Evolutionary conservation across 2,888 invertebrate species (phyloP).

Genomic region (Erynnis tages): DNA sequence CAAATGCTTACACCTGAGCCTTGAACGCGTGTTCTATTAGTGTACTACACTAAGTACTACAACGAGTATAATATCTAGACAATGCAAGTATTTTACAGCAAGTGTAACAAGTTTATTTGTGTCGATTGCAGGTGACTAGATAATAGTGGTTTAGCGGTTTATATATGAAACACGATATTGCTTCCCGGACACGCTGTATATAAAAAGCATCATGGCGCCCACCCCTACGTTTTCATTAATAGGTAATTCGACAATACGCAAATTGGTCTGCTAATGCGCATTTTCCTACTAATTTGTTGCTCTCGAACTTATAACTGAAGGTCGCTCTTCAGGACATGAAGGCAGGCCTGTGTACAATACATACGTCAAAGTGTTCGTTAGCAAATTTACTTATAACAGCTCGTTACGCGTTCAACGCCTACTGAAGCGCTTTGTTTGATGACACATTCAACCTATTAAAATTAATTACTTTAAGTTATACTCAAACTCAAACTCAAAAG

Average conservation of each 20-base stretch:
- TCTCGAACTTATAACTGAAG: conserved; percentile 64
- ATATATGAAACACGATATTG: neutral
- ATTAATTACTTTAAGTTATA: neutral
- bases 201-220: conserved; percentile 35
- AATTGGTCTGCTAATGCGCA: conserved; percentile 64
- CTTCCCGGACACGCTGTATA: conserved; percentile 19
- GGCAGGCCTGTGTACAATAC: conserved; percentile 15
- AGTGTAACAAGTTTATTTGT: neutral
- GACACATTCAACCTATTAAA: conserved; percentile 8
- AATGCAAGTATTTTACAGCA: too few species aligned
- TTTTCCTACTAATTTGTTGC: conserved; percentile 68
- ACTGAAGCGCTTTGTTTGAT: conserved; percentile 14
- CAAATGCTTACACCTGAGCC: too few species aligned
- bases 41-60: too few species aligned
- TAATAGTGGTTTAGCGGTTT: conserved; percentile 12
- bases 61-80: too few species aligned
- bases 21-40: too few species aligned
- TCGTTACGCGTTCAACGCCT: conserved; percentile 10
- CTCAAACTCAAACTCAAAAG: too few species aligned
- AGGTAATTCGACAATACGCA: conserved; percentile 62
- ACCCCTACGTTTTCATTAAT: conserved; percentile 54
- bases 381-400: conserved; percentile 21
- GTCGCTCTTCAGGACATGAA: conserved; percentile 36
- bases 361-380: conserved; percentile 21
- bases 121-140: neutral